phyloP scores from a whole-genome alignment of 2,797 vertebrate genomes.

The Dromococcyx pavoninus region DNA sequence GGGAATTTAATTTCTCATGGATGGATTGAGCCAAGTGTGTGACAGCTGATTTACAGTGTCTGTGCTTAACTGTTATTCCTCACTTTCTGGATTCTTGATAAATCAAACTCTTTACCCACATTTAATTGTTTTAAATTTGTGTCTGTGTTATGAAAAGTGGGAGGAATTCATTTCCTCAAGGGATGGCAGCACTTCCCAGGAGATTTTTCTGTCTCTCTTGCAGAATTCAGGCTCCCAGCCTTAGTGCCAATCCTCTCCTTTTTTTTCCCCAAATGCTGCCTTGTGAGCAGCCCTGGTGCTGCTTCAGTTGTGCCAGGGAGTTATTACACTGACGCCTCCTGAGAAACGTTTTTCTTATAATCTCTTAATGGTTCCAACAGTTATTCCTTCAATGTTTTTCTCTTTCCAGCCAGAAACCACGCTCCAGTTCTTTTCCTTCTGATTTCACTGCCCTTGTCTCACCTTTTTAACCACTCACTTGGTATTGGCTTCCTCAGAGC shows the following conservation, averaged over 20 bases:
- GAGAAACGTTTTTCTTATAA: too few species aligned
- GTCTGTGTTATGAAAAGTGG: background rate
- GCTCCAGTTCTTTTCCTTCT: too few species aligned
- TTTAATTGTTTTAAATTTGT: background rate
- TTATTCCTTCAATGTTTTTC: too few species aligned
- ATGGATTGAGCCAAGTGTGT: background rate
- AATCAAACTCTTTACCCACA: background rate
- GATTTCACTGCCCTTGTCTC: too few species aligned
- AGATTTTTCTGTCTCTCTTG: background rate
- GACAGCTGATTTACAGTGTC: background rate
- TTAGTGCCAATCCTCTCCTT: background rate
- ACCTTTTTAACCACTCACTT: too few species aligned
- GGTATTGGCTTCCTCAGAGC: too few species aligned
- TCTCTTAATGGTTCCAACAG: too few species aligned
- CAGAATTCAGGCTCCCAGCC: background rate
- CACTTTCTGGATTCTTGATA: background rate
- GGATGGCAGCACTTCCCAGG: background rate
- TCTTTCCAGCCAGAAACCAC: too few species aligned
- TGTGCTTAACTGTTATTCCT: background rate
- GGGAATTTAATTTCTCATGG: conserved; percentile 16
- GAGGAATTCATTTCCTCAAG: background rate
- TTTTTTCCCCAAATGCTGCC: too few species aligned
- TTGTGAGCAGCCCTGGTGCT: too few species aligned
- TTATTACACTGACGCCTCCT: too few species aligned
- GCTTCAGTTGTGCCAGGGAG: too few species aligned